Evolutionary conservation across 2,797 vertebrate genomes (phyloP).

Genomic region (Darevskia nairensis): DNA sequence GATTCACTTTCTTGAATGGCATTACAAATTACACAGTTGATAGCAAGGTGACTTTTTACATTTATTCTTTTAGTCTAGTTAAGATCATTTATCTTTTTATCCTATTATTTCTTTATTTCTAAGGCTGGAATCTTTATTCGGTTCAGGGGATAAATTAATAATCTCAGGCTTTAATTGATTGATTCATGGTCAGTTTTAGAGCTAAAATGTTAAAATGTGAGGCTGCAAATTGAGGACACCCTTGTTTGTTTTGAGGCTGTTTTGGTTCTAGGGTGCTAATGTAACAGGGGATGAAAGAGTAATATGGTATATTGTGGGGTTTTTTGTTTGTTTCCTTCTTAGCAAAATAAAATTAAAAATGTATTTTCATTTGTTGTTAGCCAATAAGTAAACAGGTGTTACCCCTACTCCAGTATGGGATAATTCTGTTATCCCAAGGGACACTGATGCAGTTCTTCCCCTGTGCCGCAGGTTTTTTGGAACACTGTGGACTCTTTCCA

Average conservation of each 20-base stretch:
- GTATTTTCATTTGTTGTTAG: too few relatives aligned
- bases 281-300: neutral
- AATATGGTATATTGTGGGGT: neutral
- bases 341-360: neutral
- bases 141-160: neutral
- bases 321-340: neutral
- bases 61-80: slow-evolving; percentile 20
- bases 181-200: neutral
- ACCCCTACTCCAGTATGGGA: neutral
- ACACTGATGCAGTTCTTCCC: too few relatives aligned
- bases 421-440: too few relatives aligned
- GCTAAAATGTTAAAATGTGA: neutral
- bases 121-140: neutral
- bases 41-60: slow-evolving; percentile 41
- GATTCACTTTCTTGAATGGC: slow-evolving; percentile 37
- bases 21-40: slow-evolving; percentile 18
- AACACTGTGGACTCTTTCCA: too few relatives aligned
- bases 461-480: too few relatives aligned
- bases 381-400: neutral
- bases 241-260: neutral
- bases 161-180: neutral
- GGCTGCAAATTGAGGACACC: neutral
- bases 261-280: neutral
- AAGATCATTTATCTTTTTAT: neutral
- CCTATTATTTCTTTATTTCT: slow-evolving; percentile 1